Evolutionary conservation across 2,888 invertebrate species (phyloP).

Genomic region (Anaspis maculata): DNA sequence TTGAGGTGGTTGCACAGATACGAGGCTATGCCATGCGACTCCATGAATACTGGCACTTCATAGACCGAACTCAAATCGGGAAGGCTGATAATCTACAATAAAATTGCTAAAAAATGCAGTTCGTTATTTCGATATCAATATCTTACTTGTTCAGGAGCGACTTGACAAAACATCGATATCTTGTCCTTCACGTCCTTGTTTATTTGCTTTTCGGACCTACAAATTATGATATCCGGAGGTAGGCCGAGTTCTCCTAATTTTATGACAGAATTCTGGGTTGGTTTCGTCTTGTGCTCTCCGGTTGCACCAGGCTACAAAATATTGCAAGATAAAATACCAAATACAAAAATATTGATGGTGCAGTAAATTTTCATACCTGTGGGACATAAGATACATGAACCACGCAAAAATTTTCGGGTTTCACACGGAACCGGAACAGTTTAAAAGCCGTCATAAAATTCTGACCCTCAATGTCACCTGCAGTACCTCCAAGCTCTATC

Average conservation of each 20-base stretch:
- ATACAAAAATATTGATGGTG: no score
- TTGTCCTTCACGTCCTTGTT: conserved; percentile 81
- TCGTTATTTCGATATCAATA: no score
- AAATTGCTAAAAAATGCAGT: conserved; percentile 2
- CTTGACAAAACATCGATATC: conserved; percentile 95
- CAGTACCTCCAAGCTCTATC: conserved; percentile 92
- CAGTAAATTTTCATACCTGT: conserved; percentile 51
- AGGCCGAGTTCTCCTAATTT: conserved; percentile 90
- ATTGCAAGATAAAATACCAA: no score
- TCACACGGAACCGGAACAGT: conserved; percentile 92
- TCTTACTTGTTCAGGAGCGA: conserved; percentile 80
- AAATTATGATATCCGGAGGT: conserved; percentile 90
- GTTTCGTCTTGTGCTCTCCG: conserved; percentile 98
- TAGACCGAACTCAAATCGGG: conserved; percentile 94
- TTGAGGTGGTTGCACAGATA: conserved; percentile 76
- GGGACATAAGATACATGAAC: conserved; percentile 97
- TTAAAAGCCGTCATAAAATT: conserved; percentile 97
- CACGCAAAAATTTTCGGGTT: conserved; percentile 87
- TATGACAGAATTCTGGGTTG: conserved; percentile 93
- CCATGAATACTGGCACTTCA: conserved; percentile 89
- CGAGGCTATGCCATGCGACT: conserved; percentile 80
- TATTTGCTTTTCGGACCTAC: conserved; percentile 83
- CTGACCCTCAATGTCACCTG: conserved; percentile 99
- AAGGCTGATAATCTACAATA: conserved; percentile 58
- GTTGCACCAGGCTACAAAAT: conserved; percentile 66